These are phyloP conservation scores for Eulemur rufifrons DNA, from an alignment of 2,113 vertebrate species.

Conservation along the genomic window DNA sequence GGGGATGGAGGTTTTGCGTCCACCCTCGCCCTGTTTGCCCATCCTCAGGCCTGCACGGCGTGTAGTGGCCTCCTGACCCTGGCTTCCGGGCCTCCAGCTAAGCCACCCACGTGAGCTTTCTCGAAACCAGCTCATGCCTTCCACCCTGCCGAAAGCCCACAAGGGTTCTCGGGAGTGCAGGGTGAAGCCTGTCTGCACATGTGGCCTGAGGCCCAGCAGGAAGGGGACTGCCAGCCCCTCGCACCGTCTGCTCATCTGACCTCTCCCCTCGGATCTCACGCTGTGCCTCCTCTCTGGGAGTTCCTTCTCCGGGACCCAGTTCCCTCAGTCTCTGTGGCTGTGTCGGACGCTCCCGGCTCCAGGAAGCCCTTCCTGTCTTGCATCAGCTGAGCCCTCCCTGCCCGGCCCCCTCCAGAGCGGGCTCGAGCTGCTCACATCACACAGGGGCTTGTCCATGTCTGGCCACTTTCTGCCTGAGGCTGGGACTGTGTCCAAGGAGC, in stretches of 20 bases:
- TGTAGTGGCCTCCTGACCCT: accelerated
- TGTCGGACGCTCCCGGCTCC: background rate
- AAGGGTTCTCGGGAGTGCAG: accelerated
- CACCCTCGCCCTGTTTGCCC: too few relatives aligned
- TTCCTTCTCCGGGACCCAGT: too few relatives aligned
- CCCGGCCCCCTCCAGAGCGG: background rate
- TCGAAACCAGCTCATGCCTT: accelerated
- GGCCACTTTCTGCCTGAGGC: accelerated
- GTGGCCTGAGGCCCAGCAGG: background rate
- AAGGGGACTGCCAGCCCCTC: background rate
- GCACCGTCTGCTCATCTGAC: too few relatives aligned
- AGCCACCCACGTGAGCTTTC: accelerated
- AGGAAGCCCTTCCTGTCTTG: background rate
- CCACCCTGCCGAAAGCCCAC: background rate
- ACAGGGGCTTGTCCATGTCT: accelerated
- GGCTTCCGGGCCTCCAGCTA: background rate
- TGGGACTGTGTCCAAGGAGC: accelerated
- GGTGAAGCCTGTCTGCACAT: background rate
- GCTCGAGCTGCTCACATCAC: accelerated
- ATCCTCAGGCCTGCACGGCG: accelerated
- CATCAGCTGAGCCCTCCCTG: background rate
- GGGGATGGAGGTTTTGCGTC: accelerated
- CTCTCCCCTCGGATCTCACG: background rate
- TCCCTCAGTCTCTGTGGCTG: accelerated
- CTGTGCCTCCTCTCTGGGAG: background rate